These are phyloP conservation scores for Geotrypetes seraphini DNA, from an alignment of 2,797 vertebrate species.

Conservation along the genomic window DNA sequence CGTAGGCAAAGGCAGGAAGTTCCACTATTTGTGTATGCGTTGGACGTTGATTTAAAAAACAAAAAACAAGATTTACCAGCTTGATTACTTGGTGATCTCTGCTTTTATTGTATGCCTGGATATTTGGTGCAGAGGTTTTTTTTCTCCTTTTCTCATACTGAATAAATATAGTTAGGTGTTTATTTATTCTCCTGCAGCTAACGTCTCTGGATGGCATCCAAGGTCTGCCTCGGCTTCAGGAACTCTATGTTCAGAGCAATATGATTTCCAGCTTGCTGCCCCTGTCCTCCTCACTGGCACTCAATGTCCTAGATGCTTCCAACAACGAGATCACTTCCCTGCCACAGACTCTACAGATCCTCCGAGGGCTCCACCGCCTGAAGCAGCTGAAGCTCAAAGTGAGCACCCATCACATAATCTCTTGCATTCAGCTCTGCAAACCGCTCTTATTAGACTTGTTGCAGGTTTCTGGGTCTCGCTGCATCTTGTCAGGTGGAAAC, in stretches of 20 bases:
- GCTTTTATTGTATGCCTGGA: too few species aligned
- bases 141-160: too few species aligned
- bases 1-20: too few species aligned
- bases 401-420: background rate
- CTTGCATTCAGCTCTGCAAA: too few species aligned
- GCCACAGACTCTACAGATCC: background rate
- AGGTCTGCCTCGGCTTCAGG: slow-evolving; percentile 6
- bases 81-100: too few species aligned
- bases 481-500: too few species aligned
- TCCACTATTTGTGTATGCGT: too few species aligned
- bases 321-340: slow-evolving; percentile 8
- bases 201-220: slow-evolving; percentile 19
- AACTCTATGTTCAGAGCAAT: slow-evolving; percentile 10
- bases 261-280: slow-evolving; percentile 9
- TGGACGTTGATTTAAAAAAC: too few species aligned
- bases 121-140: too few species aligned
- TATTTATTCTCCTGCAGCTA: background rate
- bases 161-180: background rate
- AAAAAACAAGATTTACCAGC: too few species aligned
- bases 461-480: too few species aligned
- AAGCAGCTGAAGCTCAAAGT: slow-evolving; percentile 11
- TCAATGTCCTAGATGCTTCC: slow-evolving; percentile 12
- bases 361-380: slow-evolving; percentile 4
- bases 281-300: slow-evolving; percentile 3
- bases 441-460: too few species aligned